Evolutionary conservation across 2,797 vertebrate genomes (phyloP).

Genomic region (Semaprochilodus insignis): DNA sequence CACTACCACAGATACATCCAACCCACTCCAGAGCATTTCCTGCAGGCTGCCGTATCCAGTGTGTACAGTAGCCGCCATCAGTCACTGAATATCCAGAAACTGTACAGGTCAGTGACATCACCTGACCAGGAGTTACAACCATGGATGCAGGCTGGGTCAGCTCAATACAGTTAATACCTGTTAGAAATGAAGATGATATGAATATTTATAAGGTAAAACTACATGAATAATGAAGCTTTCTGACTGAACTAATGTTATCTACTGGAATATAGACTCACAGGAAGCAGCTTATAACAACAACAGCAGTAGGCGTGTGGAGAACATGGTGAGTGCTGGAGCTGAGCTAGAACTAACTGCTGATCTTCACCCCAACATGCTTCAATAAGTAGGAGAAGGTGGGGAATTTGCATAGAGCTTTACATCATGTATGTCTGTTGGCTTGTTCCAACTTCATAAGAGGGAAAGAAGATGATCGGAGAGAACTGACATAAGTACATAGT

Average conservation of each 20-base stretch:
- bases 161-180: background rate
- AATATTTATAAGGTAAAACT: background rate
- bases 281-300: background rate
- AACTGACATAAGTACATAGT: too few relatives aligned
- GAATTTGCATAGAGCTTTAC: background rate
- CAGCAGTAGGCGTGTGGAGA: background rate
- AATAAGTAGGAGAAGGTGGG: background rate
- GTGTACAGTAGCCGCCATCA: background rate
- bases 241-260: background rate
- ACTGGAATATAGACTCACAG: background rate
- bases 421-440: background rate
- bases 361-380: background rate
- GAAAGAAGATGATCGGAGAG: too few relatives aligned
- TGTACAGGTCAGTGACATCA: background rate
- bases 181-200: background rate
- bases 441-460: background rate
- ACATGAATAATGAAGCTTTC: background rate
- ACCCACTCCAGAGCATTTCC: constrained; percentile 10
- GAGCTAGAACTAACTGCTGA: background rate
- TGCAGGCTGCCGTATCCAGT: constrained; percentile 1
- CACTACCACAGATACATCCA: background rate
- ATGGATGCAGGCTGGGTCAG: background rate
- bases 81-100: constrained; percentile 3
- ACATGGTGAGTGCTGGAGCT: background rate
- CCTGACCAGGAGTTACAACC: background rate